These are phyloP conservation scores for Phataginus tricuspis DNA, from an alignment of 2,797 vertebrate species.

Conservation along the genomic window DNA sequence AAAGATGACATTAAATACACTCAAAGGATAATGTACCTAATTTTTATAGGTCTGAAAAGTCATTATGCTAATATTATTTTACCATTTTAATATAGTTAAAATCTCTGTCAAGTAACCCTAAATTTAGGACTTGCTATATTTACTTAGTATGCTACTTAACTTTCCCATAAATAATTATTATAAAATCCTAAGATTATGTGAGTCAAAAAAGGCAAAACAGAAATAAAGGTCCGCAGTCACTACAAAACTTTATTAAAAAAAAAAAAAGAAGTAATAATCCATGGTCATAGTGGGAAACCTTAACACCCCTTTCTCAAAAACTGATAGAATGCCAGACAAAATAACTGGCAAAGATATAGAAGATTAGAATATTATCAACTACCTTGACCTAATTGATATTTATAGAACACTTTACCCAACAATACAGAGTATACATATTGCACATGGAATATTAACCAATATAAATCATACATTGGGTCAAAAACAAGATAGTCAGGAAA, in stretches of 20 bases:
- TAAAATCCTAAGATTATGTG: conserved; percentile 12
- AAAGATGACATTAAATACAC: background rate
- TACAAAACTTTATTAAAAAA: background rate
- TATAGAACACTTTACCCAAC: background rate
- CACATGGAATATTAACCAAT: conserved; percentile 13
- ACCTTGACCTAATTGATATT: background rate
- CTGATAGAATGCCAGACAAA: background rate
- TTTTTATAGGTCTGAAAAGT: conserved; percentile 8
- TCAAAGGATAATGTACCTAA: background rate
- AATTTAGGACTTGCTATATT: background rate
- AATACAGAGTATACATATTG: background rate
- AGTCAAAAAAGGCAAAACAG: conserved; percentile 19
- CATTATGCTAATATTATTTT: background rate
- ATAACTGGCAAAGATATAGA: background rate
- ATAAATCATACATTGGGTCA: background rate
- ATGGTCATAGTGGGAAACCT: background rate
- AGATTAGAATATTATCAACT: background rate
- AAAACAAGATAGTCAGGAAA: background rate
- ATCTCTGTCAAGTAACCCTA: background rate
- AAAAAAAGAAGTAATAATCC: background rate
- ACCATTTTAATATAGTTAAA: background rate
- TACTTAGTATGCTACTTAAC: conserved; percentile 13
- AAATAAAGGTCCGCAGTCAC: background rate
- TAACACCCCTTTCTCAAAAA: conserved; percentile 36
- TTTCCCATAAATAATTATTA: conserved; percentile 45